Evolutionary conservation across 2,888 invertebrate genomes (phyloP).

Genomic region (Sarcophaga rosellei): DNA sequence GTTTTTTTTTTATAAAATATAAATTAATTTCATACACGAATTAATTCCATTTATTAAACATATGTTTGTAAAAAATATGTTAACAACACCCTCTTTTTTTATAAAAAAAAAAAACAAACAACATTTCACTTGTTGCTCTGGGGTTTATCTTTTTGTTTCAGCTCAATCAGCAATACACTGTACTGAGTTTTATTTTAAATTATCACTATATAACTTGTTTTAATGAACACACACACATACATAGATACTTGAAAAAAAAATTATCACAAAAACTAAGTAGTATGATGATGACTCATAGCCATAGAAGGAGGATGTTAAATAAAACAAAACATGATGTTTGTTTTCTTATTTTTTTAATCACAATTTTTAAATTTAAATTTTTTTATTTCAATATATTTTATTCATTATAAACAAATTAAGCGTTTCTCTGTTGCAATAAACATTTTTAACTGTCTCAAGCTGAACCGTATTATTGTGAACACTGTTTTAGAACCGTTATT

Average conservation of each 20-base stretch:
- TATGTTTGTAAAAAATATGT: not conserved
- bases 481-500: not conserved
- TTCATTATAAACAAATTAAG: too few relatives aligned
- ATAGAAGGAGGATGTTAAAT: not conserved
- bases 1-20: slow-evolving; percentile 68
- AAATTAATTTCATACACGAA: not conserved
- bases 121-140: too few relatives aligned
- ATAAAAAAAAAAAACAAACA: too few relatives aligned
- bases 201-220: not conserved
- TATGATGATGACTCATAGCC: slow-evolving; percentile 9
- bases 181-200: too few relatives aligned
- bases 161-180: too few relatives aligned
- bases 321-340: not conserved
- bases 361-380: not conserved
- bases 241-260: not conserved
- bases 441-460: too few relatives aligned
- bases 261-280: slow-evolving; percentile 16
- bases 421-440: too few relatives aligned
- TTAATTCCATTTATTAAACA: not conserved
- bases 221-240: not conserved
- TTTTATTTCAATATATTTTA: not conserved
- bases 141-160: too few relatives aligned
- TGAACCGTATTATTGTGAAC: not conserved
- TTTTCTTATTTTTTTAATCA: not conserved
- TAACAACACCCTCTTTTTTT: not conserved